Evolutionary conservation across 92 coral and sea anemone genomes (phyloP), one percentile per base, ranked within the genome.

Genomic region (Epizoanthus rinbou): DNA sequence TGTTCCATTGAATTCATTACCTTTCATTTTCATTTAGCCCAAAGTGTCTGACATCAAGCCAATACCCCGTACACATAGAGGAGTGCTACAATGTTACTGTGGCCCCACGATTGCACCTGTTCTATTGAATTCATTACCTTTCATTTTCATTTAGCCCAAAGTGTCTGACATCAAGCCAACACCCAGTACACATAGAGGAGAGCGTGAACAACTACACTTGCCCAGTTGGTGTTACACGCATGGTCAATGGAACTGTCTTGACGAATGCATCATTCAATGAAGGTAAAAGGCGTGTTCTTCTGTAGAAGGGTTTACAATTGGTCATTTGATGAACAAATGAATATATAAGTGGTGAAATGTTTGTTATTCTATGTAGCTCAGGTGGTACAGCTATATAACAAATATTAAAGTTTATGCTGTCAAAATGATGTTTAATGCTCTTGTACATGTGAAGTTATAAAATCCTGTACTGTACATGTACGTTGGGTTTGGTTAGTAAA

Each of bases 191-290:
- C 89, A 97, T 95, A 6, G 99, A 97, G 70, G 73, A 88, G 24
- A 89, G 88, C 65, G 98, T 97, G 15, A 92, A 82, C 41, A 97
- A 94, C 84, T 97, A 97, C 93, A 90, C 99, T 4, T 97, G 99
- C 57, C 90, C 93, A 11, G 83, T 59, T 18, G 98, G 98, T 9
- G 65, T 87, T 13, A 83, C 95, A 18, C 73, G 79, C 8, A 65
- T 69, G 62, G 69, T 87, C 17, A 97, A 97, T 79, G 98, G 95
- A 54, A 97, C 99, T 2, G 73, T 76, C 74, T 92, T 90, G 58
- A 94, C 98, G n/a, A 97, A 97, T 64, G 90, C 97, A 13, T 94
- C 99, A 7, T 97, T 88, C 72, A 97, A 97, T 80, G 97, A 97
- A 97, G 99, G 99, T 97, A 68, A 54, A 47, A 11, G 31, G 3